phyloP scores from a whole-genome alignment of 2,113 vertebrate genomes.

The Phalacrocorax pelagicus region DNA sequence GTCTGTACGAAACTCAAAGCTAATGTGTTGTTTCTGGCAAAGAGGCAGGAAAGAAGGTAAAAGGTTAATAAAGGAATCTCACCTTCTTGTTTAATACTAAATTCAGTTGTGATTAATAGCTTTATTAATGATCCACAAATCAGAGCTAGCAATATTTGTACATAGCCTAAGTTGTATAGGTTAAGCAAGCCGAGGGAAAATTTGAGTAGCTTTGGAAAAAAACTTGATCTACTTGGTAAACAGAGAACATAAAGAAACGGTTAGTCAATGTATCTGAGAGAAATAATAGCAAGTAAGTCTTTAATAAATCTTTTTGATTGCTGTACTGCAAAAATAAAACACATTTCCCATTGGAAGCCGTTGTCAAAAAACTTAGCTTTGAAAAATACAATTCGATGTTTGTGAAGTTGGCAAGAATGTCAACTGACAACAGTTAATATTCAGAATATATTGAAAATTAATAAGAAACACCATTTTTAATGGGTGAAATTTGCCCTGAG shows the following conservation, averaged over 20 bases:
- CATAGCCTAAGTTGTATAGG: background rate
- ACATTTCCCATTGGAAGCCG: background rate
- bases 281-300: background rate
- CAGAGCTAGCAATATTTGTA: background rate
- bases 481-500: background rate
- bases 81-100: slow-evolving; percentile 41
- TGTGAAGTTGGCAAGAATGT: background rate
- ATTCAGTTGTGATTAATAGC: slow-evolving; percentile 42
- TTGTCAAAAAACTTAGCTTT: background rate
- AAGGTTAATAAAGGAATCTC: slow-evolving; percentile 61
- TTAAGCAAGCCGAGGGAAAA: background rate
- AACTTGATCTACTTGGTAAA: background rate
- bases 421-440: background rate
- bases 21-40: slow-evolving; percentile 27
- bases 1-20: background rate
- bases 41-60: slow-evolving; percentile 2
- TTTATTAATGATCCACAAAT: slow-evolving; percentile 50
- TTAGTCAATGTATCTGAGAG: background rate
- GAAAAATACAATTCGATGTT: background rate
- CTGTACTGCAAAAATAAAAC: background rate
- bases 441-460: background rate
- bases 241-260: background rate
- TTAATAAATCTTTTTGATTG: background rate
- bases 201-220: background rate
- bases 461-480: background rate